Conservation (phyloP, 2,797 vertebrate genomes). For the Siniperca scherzeri region DNA sequence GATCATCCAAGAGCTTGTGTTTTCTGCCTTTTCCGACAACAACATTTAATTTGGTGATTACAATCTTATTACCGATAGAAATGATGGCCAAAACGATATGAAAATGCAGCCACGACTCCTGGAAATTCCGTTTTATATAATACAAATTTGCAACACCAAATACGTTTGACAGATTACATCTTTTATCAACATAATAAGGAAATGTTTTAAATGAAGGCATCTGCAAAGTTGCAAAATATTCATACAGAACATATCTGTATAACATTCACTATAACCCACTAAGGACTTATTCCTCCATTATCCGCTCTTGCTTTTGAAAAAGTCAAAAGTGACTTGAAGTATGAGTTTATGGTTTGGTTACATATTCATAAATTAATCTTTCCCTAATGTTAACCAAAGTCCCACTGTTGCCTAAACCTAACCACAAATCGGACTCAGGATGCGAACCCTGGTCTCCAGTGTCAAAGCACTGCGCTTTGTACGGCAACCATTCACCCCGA, state of each 20-base stretch:
- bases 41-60: not conserved
- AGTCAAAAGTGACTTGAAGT: too few relatives aligned
- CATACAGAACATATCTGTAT: not conserved
- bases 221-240: constrained; percentile 8
- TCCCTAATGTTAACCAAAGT: not conserved
- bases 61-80: not conserved
- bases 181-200: constrained; percentile 2
- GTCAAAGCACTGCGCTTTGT: not conserved
- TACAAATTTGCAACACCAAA: constrained; percentile 1
- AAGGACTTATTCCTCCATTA: not conserved
- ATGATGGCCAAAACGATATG: not conserved
- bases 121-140: constrained; percentile 2
- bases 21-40: not conserved
- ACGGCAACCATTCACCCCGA: not conserved
- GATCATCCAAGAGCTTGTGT: not conserved
- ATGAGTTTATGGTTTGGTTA: too few relatives aligned
- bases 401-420: not conserved
- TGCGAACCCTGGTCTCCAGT: not conserved
- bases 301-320: not conserved
- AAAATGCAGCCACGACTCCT: not conserved
- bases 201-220: not conserved
- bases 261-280: not conserved
- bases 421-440: too few relatives aligned
- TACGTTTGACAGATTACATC: not conserved
- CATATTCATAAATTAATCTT: not conserved